Conservation (phyloP, 2,888 invertebrate species). For the Rhopalosiphum nymphaeae region DNA sequence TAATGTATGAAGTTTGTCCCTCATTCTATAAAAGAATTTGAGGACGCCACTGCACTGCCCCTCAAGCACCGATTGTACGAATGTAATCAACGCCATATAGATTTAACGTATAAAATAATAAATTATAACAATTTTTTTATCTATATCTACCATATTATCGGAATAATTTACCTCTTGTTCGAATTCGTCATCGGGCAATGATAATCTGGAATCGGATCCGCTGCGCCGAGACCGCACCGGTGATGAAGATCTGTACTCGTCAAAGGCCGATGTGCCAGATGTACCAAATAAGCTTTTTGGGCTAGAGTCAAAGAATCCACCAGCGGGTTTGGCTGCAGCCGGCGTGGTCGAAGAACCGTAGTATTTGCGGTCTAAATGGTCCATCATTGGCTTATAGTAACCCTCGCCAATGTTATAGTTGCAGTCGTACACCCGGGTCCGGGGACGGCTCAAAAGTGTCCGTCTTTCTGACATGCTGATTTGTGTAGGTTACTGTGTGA, state of each 20-base stretch:
- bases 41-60: background rate
- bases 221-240: conserved; percentile 76
- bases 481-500: background rate
- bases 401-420: conserved; percentile 88
- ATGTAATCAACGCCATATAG: background rate
- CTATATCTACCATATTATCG: background rate
- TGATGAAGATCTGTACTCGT: conserved; percentile 69
- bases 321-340: conserved; percentile 72
- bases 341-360: conserved; percentile 70
- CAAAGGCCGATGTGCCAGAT: conserved; percentile 69
- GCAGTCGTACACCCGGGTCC: conserved; percentile 87
- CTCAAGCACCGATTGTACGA: background rate
- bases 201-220: conserved; percentile 66
- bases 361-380: conserved; percentile 81
- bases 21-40: no score
- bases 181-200: conserved; percentile 65
- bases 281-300: conserved; percentile 69
- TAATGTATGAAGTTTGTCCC: no score
- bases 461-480: conserved; percentile 66
- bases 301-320: conserved; percentile 70
- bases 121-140: background rate
- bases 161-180: conserved; percentile 65
- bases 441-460: conserved; percentile 73
- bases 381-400: conserved; percentile 83
- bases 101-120: background rate